These are phyloP conservation scores for Phocides pigmalion DNA, from an alignment of 1,140 invertebrate species.

Conservation along the genomic window DNA sequence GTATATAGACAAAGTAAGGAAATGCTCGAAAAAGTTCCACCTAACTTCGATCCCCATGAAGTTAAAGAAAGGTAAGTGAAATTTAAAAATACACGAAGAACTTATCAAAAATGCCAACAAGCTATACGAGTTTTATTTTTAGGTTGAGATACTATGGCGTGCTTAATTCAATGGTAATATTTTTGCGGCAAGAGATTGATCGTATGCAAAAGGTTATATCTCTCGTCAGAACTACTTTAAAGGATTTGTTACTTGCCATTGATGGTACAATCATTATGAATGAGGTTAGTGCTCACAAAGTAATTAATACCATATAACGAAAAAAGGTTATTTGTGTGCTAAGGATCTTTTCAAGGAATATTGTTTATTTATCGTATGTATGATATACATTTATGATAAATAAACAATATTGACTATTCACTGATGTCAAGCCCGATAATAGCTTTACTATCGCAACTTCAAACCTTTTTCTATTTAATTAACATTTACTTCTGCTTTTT, in stretches of 20 bases:
- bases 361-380: no score
- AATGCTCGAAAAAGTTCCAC: slow-evolving; percentile 96
- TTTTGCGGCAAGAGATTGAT: slow-evolving; percentile 96
- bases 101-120: no score
- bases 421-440: no score
- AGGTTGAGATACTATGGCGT: slow-evolving; percentile 67
- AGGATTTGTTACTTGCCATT: slow-evolving; percentile 96
- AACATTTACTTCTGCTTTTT: no score
- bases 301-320: no score
- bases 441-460: no score
- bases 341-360: no score
- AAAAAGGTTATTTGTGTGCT: no score
- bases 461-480: no score
- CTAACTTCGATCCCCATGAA: slow-evolving; percentile 95
- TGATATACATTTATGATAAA: no score
- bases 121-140: slow-evolving; percentile 3
- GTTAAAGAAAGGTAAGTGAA: slow-evolving; percentile 89
- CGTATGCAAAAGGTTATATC: slow-evolving; percentile 95
- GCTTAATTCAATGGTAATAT: slow-evolving; percentile 76
- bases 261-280: slow-evolving; percentile 99
- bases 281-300: slow-evolving; percentile 57
- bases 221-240: slow-evolving; percentile 90
- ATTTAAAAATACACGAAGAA: no score
- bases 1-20: slow-evolving; percentile 96
- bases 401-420: no score